Base-by-base conservation (phyloP, 1,140 invertebrate species). In the Megathymus violae region DNA sequence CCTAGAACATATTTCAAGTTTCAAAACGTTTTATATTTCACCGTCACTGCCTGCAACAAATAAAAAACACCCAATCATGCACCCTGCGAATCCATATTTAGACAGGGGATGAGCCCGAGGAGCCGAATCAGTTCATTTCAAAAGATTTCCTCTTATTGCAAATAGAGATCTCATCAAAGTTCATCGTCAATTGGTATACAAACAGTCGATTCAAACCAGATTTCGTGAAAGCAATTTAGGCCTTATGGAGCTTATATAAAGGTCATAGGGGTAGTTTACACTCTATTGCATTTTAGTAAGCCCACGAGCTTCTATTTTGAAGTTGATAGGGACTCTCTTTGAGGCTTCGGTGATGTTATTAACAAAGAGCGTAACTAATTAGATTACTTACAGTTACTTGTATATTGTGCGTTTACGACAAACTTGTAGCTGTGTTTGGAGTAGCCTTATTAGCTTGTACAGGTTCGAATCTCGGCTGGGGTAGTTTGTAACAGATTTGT, bases 251-350 rank as follows among this genome's bases (percentile, higher is more conserved):
- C 11, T 25, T 1, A 0, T 3, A 11, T 46, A 46, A 46, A 25
- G 19, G 3, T 25, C 22, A 46, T 25, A 25, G 3, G 5, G 19
- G 17, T 22, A 22, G 19, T 22, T 22, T 22, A 25, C 17, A 46
- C 17, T 4, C 17, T 46, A 44, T 19, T 17, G 17, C 19, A 46
- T 11, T 25, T 46, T 47, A 7, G 54, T 67, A 61, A 59, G 44
- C 56, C 50, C 59, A 50, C 58, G 59, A 50, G 48, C 54, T 41
- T n/a, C n/a, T 4, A 10, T 67, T 52, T 16, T 46, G 34, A 64
- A 52, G 51, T 64, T 38, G 62, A 31, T 36, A 51, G 59, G 52
- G 43, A 31, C 19, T 44, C 62, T 59, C 41, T 34, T 44, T 38
- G 51, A 56, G 62, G 31, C 44, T 60, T 38, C 47, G 46, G 41